These are phyloP conservation scores for Amphipoea lucens DNA, from an alignment of 2,888 invertebrate genomes.

Conservation along the genomic window DNA sequence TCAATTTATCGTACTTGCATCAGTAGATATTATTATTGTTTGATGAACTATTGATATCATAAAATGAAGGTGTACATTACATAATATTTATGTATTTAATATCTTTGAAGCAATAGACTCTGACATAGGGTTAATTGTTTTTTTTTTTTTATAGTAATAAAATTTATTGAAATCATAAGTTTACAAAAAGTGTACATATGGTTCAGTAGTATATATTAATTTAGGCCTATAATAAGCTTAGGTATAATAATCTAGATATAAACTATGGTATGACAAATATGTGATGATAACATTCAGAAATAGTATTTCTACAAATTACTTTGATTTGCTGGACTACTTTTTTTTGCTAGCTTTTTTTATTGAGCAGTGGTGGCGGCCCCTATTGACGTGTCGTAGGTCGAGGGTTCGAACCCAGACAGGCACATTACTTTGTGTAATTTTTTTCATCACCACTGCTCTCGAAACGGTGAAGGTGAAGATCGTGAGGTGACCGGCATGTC, in stretches of 20 bases:
- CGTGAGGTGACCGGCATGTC: not conserved
- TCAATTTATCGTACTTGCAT: slow-evolving; percentile 29
- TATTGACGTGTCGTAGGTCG: not conserved
- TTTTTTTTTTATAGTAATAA: no score
- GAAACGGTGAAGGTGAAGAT: not conserved
- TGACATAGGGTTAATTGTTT: not conserved
- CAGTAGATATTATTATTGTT: not conserved
- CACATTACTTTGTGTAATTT: not conserved
- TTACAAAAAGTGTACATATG: no score
- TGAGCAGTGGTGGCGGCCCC: not conserved
- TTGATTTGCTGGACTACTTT: not conserved
- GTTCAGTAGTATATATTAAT: no score
- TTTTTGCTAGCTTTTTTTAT: not conserved
- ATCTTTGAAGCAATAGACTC: not conserved
- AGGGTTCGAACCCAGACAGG: not conserved
- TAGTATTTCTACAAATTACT: not conserved
- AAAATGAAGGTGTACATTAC: not conserved
- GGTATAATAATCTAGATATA: no score
- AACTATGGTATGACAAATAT: no score
- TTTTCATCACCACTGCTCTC: not conserved
- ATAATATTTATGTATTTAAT: not conserved
- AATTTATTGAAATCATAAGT: no score
- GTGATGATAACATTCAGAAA: no score
- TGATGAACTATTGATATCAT: slow-evolving; percentile 2
- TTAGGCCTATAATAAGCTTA: no score